phyloP scores from a whole-genome alignment of 2,888 invertebrate species.

The Lobophora halterata region DNA sequence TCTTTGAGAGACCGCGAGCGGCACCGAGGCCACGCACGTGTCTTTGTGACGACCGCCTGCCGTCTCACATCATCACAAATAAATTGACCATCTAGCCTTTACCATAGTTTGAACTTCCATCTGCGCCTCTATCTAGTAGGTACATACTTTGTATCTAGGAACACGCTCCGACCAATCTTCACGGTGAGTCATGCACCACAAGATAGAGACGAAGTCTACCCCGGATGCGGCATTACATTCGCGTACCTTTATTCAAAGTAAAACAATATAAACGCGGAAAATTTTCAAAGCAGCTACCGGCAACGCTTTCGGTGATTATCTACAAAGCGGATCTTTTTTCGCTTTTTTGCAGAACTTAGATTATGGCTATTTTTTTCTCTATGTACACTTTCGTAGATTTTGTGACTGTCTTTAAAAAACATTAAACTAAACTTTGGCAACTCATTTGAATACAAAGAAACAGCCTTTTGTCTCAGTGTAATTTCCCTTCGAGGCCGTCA shows the following conservation, averaged over 20 bases:
- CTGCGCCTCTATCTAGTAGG: slow-evolving; percentile 38
- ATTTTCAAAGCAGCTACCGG: slow-evolving; percentile 30
- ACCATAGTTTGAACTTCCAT: slow-evolving; percentile 43
- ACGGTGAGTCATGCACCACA: slow-evolving; percentile 22
- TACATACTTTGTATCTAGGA: slow-evolving; percentile 41
- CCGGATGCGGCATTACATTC: slow-evolving; percentile 4
- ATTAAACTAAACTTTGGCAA: slow-evolving; percentile 3
- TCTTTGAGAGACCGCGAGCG: slow-evolving; percentile 62
- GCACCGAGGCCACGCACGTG: slow-evolving; percentile 71
- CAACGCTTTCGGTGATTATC: slow-evolving; percentile 25
- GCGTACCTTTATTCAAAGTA: slow-evolving; percentile 8
- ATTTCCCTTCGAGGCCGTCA: slow-evolving; percentile 34
- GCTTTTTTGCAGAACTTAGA: no score
- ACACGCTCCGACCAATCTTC: slow-evolving; percentile 28
- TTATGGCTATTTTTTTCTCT: no score
- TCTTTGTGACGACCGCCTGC: slow-evolving; percentile 60
- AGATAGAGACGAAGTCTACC: slow-evolving; percentile 7
- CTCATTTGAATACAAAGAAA: slow-evolving; percentile 4
- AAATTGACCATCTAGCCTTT: slow-evolving; percentile 67
- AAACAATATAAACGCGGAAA: slow-evolving; percentile 20
- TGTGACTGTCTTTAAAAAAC: no score
- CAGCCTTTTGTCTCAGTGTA: slow-evolving; percentile 26
- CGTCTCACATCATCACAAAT: slow-evolving; percentile 67
- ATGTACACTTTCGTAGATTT: no score
- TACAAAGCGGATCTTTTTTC: slow-evolving; percentile 28